Percentiles rank a stretch among this genome's conserved stretches.
Evolutionary conservation across 2,113 vertebrate genomes (phyloP).

Genomic region (Origma solitaria): DNA sequence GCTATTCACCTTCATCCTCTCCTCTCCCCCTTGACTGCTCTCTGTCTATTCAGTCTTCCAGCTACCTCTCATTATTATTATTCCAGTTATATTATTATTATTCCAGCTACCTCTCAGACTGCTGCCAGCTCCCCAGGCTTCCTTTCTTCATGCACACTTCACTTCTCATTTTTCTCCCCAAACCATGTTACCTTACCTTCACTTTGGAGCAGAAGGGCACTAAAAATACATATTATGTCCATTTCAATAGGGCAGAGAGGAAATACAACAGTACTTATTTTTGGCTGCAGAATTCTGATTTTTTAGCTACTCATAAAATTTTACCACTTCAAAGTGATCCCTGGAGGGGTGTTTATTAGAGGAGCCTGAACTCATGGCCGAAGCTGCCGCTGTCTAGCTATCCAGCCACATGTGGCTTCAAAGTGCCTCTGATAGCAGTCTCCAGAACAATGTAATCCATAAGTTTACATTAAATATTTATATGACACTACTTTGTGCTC

Average conservation of each 20-base stretch:
- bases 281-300: not conserved
- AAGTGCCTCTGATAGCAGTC: conserved; percentile 59
- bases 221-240: not conserved
- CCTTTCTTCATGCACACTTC: not conserved
- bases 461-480: conserved; percentile 72
- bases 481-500: conserved; percentile 19
- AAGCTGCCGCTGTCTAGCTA: conserved; percentile 4
- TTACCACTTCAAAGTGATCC: conserved; percentile 36
- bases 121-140: not conserved
- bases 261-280: not conserved
- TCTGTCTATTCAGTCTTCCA: not conserved
- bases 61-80: not conserved
- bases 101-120: not conserved
- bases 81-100: no score
- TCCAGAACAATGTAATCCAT: conserved; percentile 61
- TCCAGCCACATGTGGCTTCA: conserved; percentile 39
- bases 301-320: conserved; percentile 13
- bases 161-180: not conserved
- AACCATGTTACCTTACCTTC: not conserved
- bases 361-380: conserved; percentile 13
- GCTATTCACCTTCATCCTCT: no score
- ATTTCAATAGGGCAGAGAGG: not conserved
- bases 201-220: not conserved
- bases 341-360: conserved; percentile 37
- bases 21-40: not conserved